Conservation (phyloP, 2,113 vertebrate genomes). For the Vicugna pacos region DNA sequence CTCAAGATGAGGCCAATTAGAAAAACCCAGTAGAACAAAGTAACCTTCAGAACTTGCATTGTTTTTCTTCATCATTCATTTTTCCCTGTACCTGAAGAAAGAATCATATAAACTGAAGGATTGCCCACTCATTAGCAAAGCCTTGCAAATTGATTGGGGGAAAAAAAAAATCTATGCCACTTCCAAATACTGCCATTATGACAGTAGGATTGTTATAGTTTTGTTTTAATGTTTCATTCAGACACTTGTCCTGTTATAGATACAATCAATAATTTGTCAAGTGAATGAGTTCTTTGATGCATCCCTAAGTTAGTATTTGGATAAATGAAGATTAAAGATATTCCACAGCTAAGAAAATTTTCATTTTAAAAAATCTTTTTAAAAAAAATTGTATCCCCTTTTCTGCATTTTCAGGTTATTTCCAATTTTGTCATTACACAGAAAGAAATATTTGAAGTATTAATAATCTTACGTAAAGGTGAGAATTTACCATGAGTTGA, state of each 20-base stretch:
- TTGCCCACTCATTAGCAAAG: background rate
- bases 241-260: background rate
- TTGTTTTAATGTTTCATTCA: background rate
- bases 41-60: background rate
- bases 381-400: background rate
- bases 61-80: background rate
- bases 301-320: background rate
- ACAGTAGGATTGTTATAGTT: background rate
- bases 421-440: background rate
- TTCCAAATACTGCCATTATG: background rate
- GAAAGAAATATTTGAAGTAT: background rate
- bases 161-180: background rate
- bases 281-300: background rate
- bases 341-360: background rate
- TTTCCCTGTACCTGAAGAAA: background rate
- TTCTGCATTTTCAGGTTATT: background rate
- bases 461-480: background rate
- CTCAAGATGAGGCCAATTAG: slow-evolving; percentile 53
- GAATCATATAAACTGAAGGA: background rate
- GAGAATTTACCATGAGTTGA: background rate
- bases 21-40: slow-evolving; percentile 66
- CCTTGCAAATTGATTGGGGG: background rate
- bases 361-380: background rate
- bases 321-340: background rate
- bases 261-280: background rate